Base-by-base conservation (phyloP, 2,797 vertebrate genomes). In the Leptatherina wallacei region DNA sequence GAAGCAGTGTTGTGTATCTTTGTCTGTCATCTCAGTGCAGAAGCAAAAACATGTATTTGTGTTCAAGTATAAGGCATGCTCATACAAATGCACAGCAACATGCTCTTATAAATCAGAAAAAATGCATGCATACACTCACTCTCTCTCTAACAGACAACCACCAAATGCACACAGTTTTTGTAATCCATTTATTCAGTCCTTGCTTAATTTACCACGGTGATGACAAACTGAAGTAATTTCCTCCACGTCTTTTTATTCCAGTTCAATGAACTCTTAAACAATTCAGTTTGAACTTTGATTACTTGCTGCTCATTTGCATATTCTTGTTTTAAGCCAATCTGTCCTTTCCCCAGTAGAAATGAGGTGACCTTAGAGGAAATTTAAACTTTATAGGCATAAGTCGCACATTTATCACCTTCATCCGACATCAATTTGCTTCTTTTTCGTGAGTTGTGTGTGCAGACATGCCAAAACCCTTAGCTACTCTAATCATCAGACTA, bases 251-350 rank as follows among this genome's bases (percentile, higher is more conserved):
- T 91, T 90, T 92, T 88, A 91, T 92, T 94, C 90, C 90, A 91
- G 86, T 90, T 91, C 92, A 92, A 69, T 93, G 90, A 92, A 89
- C 91, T 92, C 90, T 91, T 90, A 89, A 93, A 93, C 91, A 89
- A 85, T 93, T 92, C 83, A 80, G 80, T 77, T 82, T 89, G 86
- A 92, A 92, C 91, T 93, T 85, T 93, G 88, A 94, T 94, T 93
- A 92, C 84, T 88, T 91, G 78, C 84, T 72, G 52, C 83, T 93
- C 73, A 93, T 94, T 92, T 94, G 85, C 90, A 93, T 92, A 86
- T 58, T 70, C 82, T 82, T 75, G 83, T 65, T 91, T 88, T 80
- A 78, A 83, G 78, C 75, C 81, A 73, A 52, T 58, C 33, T 69
- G 68, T 85, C 73, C 66, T 73, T 59, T 65, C 16, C 13, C 36